Percentiles rank a stretch among this genome's conserved stretches.
phyloP scores from a whole-genome alignment of 1,140 invertebrate genomes.

The Parasteatoda tepidariorum region DNA sequence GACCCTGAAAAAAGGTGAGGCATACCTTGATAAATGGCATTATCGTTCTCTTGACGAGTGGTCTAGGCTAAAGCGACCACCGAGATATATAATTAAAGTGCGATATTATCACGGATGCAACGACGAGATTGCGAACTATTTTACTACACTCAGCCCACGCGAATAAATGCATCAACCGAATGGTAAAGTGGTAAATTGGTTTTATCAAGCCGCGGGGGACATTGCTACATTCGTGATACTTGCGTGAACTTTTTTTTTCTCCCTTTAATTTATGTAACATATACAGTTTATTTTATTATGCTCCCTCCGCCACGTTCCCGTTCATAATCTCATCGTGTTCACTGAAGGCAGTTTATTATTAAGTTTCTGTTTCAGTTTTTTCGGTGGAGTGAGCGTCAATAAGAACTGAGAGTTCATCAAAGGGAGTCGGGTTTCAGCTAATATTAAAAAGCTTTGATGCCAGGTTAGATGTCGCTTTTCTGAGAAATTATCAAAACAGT shows the following conservation, averaged over 20 bases:
- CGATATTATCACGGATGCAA: constrained; percentile 59
- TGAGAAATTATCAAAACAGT: too few relatives aligned
- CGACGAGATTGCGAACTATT: constrained; percentile 15
- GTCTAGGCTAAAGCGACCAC: constrained; percentile 26
- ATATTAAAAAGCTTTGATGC: too few relatives aligned
- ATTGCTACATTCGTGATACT: constrained; percentile 33
- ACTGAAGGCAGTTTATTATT: neutral
- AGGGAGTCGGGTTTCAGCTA: too few relatives aligned
- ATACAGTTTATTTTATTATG: too few relatives aligned
- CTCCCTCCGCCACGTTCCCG: neutral
- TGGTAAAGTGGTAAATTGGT: constrained; percentile 33
- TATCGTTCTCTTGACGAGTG: constrained; percentile 11
- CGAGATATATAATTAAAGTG: constrained; percentile 55
- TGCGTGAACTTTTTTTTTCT: constrained; percentile 26
- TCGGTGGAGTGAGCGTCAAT: too few relatives aligned
- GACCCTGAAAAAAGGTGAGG: constrained; percentile 41
- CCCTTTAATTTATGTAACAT: constrained; percentile 26
- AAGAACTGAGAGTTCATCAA: too few relatives aligned
- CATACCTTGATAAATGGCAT: constrained; percentile 51
- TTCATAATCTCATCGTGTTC: neutral
- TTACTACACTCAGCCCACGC: constrained; percentile 41
- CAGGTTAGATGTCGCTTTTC: too few relatives aligned
- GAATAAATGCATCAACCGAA: neutral
- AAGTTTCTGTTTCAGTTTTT: neutral
- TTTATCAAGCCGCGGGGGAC: constrained; percentile 27